Evolutionary conservation across 1,140 invertebrate species (phyloP), one percentile per base, ranked within the genome.

Genomic region (Mycetomoellerius zeteki): DNA sequence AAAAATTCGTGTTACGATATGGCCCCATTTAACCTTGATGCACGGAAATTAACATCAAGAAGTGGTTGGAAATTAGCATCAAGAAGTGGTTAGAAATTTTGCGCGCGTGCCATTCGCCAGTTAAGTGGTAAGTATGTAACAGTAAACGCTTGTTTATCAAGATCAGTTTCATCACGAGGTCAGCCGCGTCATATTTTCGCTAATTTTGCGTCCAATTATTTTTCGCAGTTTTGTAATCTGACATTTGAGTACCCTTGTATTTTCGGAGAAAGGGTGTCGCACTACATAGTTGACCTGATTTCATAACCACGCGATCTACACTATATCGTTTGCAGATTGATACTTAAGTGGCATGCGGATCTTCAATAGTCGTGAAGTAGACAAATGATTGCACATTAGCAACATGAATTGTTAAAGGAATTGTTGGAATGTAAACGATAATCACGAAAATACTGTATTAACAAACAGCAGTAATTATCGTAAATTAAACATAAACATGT

Each of bases 51-150:
- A 30, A 14, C 19, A 19, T 67, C 27, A 47, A 67, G 43, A 67
- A 52, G 19, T 19, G 14, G 47, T 8, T 50, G 24, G 62, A 80
- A 67, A 80, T 65, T 33, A 30, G n/a, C 19, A 19, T 67, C 27
- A 47, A 67, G 43, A 67, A 52, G 19, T 19, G 14, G 47, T 8
- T 50, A 33, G 62, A 80, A 67, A 80, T 80, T 65, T 67, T 67
- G 47, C 14, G 8, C 47, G 62, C 62, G 43, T 80, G 77, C 64
- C 62, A 52, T 21, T 81, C 30, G 64, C 47, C 14, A 56, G 4
- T 80, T 80, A 69, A 80, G 64, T 81, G 65, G 47, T 30, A 54
- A 71, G 50, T 56, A 19, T 81, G 24, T 82, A 72, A 72, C 78
- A 21, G 21, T 71, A 58, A 82, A 82, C 52, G 80, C 37, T 14